Evolutionary conservation across 2,888 invertebrate species (phyloP), one percentile per base, ranked within the genome.

Genomic region (Pammene aurita): DNA sequence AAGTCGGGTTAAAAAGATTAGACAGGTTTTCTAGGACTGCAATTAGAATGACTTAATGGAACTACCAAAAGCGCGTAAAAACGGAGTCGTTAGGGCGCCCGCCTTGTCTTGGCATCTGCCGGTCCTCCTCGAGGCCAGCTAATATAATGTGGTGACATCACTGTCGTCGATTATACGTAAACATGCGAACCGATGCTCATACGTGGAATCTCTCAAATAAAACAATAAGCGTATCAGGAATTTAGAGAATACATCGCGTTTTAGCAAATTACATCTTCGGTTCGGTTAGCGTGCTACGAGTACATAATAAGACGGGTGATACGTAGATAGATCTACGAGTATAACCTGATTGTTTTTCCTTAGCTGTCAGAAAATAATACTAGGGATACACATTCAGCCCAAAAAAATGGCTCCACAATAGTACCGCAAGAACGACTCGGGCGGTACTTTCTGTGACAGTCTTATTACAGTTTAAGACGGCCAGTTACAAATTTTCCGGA

Each of bases 121-220:
- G 72, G 63, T 72, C 71, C 66, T 64, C 70, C 42, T 16, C 67
- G 56, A 72, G 72, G 72, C 63, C 72, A 60, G 65, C 65, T 66
- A 54, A 64, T 74, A 69, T 70, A 71, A 73, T 56, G 16, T 9
- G 60, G 60, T 75, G 75, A 75, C 72, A 72, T 75, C 75, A 75
- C 44, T 71, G 50, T n/a, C 38, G 26, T 11, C 13, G 46, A 58
- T 55, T 64, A 26, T 44, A 52, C 65, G 69, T 60, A 54, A 69
- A 60, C 69, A 69, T 38, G 64, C 46, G 35, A 46, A n/a, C 14
- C 26, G 26, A 26, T 14, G n/a, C 41, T 46, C 41, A n/a, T 46
- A 14, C 56, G 55, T 16, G 63, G 44, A 16, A 35, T 16, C 41
- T n/a, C 10, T 62, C 38, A 34, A 54, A 52, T 13, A 18, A 18